Evolutionary conservation across 1,140 invertebrate species (phyloP), one percentile per base, ranked within the genome.

Genomic region (Pygmarrhopalites habei): DNA sequence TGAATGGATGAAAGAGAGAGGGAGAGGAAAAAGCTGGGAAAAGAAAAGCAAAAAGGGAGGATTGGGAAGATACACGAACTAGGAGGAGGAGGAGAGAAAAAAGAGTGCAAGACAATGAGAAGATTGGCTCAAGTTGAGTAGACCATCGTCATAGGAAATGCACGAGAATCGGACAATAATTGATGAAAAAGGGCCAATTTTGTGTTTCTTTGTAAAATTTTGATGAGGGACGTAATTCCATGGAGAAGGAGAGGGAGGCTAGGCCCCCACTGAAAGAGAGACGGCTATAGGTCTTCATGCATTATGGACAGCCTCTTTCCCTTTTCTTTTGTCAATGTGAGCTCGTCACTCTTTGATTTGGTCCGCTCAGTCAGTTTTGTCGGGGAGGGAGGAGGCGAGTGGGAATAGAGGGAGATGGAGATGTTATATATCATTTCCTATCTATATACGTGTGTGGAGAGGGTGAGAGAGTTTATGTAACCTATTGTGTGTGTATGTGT

Each of bases 291-390:
- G 39, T 60, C 49, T 60, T 70, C 65, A 71, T 68, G 26, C 39
- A 71, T 71, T 60, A 71, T 71, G 64, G 41, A 71, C 14, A n/a
- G 32, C 32, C 39, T 67, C 51, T 62, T 60, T 57, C 57, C 69
- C 64, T 65, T 68, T 68, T 63, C 66, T 71, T 68, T 66, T 71
- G 69, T 68, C 69, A 71, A 68, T 71, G 66, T 64, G 47, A 71
- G 39, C 69, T 71, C 69, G 69, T 71, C 69, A 71, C 69, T 71
- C 69, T 71, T 71, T 71, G 69, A 71, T 71, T 71, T 71, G 25
- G 44, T 68, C 56, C 55, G 55, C 60, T 60, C 61, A 55, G 47
- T 62, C 57, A 58, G 62, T 65, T 35, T 35, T 7, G n/a, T 25
- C 44, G 44, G 44, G n/a, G 39, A 41, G 39, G 4, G 44, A 47